Base-by-base conservation (phyloP, 2,888 invertebrate species). In the Muscina levida region DNA sequence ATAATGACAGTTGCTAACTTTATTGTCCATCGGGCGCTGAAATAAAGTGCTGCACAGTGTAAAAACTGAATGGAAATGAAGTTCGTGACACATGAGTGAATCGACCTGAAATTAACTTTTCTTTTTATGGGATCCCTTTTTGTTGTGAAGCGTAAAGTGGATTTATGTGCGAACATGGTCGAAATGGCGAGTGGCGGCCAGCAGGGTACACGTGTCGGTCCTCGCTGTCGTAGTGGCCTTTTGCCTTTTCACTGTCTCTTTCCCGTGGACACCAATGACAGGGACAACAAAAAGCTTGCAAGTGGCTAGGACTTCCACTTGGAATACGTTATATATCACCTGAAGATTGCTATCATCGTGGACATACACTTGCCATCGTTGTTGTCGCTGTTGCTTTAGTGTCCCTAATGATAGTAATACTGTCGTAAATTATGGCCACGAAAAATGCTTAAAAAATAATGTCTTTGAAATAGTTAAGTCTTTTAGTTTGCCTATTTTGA, bases 351-450 rank as follows among this genome's bases (percentile, higher is more conserved):
- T 83, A 85, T 85, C 84, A 77, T 62, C 10, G 13, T 72, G 74
- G 72, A 77, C 81, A 77, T 77, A 72, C 81, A 83, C 82, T 84
- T 83, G 79, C 82, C 78, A 84, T 79, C 84, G 77, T 78, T 62
- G 31, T 59, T 15, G 13, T 78, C 44, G 31, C 37, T 19, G 17
- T 66, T 5, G 48, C 8, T 51, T 17, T 59, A 74, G 67, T 71
- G 73, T 72, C 82, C 74, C 81, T 83, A 84, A 83, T 84, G 83
- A 83, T 82, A 82, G 81, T 72, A 72, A 74, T 77, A 82, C 72
- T 70, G 80, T 77, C 82, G 84, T 83, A 83, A 84, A 83, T 84
- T 84, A 83, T 72, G 67, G 76, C 75, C 77, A 72, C 72, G 72
- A 70, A 71, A 78, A 51, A 53, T 26, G 73, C 42, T 62, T 26